Base-by-base conservation (phyloP, 1,140 invertebrate genomes). In the Drosophila sucinea region DNA sequence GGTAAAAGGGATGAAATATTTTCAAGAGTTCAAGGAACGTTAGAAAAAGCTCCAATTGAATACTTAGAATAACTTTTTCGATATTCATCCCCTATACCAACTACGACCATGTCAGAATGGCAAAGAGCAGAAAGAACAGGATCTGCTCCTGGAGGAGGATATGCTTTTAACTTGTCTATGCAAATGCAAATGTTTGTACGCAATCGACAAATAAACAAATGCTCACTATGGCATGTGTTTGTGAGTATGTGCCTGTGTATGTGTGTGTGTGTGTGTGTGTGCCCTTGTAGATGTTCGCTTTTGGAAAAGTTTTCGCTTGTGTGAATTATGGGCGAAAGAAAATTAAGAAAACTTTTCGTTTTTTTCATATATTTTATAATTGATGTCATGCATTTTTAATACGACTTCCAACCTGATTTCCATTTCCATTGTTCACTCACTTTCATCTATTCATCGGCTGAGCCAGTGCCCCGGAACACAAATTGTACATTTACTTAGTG, bases 161-260 rank as follows among this genome's bases (percentile, higher is more conserved):
- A 86, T 86, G 80, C 84, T 87, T 84, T 87, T 84, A 90, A 77
- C 73, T 78, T 84, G 77, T 84, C 77, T 84, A 77, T 89, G 86
- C 79, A 82, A 84, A 89, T 89, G 80, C 57, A 89, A 89, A 89
- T 89, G 77, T 89, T 89, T 89, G 70, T 84, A 81, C 80, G 80
- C 80, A 84, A 84, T 89, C 74, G 77, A 89, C 77, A 67, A 89
- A 89, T 89, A 89, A 89, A 89, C 84, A 89, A 80, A 81, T 89
- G 73, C 71, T 70, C 77, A 73, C 63, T 44, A 66, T 71, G 70
- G 4, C 38, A 70, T 54, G 44, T 27, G 23, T 51, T 1, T 70
- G 67, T 44, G 38, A 25, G 60, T 55, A 17, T 68, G 41, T 47
- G 58, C 61, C 32, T 60, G 27, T 65, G 56, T 60, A 60, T 47